Percentiles rank a stretch among this genome's conserved stretches.
These are phyloP conservation scores for Pyrrhosoma nymphula DNA, from an alignment of 2,888 invertebrate genomes.

Conservation along the genomic window DNA sequence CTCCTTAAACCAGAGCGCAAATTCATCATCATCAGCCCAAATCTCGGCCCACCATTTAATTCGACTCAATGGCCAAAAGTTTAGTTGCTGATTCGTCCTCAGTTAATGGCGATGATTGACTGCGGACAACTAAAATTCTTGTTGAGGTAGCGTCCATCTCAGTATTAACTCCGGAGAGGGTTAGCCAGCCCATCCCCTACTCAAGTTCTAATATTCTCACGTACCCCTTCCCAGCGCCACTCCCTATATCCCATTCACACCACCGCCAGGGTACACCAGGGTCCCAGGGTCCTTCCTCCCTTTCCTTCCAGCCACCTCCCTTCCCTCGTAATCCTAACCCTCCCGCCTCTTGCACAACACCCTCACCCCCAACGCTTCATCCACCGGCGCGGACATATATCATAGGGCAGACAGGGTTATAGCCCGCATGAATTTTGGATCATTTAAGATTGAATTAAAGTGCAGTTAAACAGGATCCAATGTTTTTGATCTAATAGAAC, in stretches of 20 bases:
- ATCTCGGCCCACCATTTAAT: not conserved
- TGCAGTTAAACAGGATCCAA: conserved; percentile 72
- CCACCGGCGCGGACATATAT: conserved; percentile 54
- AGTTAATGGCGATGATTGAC: conserved; percentile 10
- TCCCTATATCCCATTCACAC: not conserved
- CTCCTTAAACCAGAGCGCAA: not conserved
- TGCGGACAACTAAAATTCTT: not conserved
- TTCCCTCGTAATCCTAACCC: not conserved
- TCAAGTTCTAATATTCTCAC: not conserved
- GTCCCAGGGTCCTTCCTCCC: too few relatives aligned
- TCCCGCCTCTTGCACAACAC: not conserved
- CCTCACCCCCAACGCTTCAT: conserved; percentile 14
- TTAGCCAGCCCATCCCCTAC: not conserved
- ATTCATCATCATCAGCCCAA: not conserved
- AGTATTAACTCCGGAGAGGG: not conserved
- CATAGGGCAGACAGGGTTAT: conserved; percentile 68
- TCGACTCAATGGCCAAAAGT: not conserved
- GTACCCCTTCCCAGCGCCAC: not conserved
- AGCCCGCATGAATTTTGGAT: conserved; percentile 69
- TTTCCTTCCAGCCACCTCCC: not conserved
- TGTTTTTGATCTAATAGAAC: conserved; percentile 69
- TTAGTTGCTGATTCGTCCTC: not conserved
- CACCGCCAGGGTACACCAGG: too few relatives aligned
- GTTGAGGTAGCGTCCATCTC: not conserved
- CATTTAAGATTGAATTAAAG: conserved; percentile 74